Percentiles rank a stretch among this genome's conserved stretches.
Evolutionary conservation across 1,140 invertebrate species (phyloP).

Genomic region (Ditylenchus dipsaci): DNA sequence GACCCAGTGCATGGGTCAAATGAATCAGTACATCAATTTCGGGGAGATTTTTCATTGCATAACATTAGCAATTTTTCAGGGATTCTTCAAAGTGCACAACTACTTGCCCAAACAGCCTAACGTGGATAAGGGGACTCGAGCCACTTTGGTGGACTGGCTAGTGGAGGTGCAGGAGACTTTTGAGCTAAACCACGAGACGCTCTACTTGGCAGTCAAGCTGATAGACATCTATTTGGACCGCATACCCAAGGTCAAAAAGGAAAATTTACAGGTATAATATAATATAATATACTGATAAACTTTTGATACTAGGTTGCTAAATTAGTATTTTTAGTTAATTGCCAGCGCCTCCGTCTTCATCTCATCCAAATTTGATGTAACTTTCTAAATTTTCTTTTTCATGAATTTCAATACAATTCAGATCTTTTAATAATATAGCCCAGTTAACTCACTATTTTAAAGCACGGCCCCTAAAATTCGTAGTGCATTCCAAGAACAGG

Average conservation of each 20-base stretch:
- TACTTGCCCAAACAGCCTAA: slow-evolving; percentile 75
- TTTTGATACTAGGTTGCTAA: too few relatives aligned
- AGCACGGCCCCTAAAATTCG: too few relatives aligned
- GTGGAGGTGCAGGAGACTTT: slow-evolving; percentile 92
- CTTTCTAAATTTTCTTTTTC: slow-evolving; percentile 66
- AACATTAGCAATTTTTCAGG: slow-evolving; percentile 59
- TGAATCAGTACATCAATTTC: too few relatives aligned
- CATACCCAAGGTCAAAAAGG: slow-evolving; percentile 55
- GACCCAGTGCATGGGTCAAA: too few relatives aligned
- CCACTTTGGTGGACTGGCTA: slow-evolving; percentile 93
- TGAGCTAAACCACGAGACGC: slow-evolving; percentile 93
- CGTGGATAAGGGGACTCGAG: slow-evolving; percentile 73
- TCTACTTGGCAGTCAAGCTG: slow-evolving; percentile 82
- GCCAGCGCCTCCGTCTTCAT: slow-evolving; percentile 86
- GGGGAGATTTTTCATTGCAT: too few relatives aligned
- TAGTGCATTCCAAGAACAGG: too few relatives aligned
- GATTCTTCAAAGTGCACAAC: slow-evolving; percentile 68
- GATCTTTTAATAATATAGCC: too few relatives aligned
- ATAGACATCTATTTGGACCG: slow-evolving; percentile 78
- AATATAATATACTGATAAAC: too few relatives aligned
- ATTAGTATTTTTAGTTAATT: slow-evolving; percentile 68
- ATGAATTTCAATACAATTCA: too few relatives aligned
- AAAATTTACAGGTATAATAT: slow-evolving; percentile 60
- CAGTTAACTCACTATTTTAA: too few relatives aligned
- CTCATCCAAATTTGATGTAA: slow-evolving; percentile 85